phyloP scores from a whole-genome alignment of 2,113 vertebrate species.

The Microtus pennsylvanicus region DNA sequence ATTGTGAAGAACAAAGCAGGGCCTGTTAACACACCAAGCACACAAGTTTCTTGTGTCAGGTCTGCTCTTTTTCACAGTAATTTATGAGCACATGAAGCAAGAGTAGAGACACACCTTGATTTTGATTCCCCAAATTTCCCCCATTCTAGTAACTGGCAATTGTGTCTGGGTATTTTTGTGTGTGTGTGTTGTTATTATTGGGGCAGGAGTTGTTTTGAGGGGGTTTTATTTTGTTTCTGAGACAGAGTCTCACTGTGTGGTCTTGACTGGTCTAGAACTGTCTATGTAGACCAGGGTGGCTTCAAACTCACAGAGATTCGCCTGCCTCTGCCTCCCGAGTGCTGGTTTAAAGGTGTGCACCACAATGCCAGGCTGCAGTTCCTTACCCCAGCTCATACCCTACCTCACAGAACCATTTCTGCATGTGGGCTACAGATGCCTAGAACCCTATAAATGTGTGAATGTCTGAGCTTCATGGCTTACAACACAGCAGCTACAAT shows the following conservation, averaged over 20 bases:
- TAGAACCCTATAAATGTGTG: background rate
- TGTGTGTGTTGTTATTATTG: background rate
- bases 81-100: background rate
- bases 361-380: background rate
- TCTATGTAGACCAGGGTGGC: background rate
- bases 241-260: background rate
- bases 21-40: background rate
- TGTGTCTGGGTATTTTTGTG: background rate
- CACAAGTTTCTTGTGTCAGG: background rate
- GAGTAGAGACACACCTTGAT: background rate
- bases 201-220: background rate
- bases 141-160: background rate
- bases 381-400: background rate
- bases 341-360: background rate
- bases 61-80: background rate
- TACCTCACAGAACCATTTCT: background rate
- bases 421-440: background rate
- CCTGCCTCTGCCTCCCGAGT: background rate
- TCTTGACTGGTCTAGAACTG: background rate
- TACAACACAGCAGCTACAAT: background rate
- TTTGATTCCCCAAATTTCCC: background rate
- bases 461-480: background rate
- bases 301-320: background rate
- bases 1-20: constrained; percentile 25
- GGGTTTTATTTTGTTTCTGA: background rate